Percentiles rank a stretch among this genome's conserved stretches.
Evolutionary conservation across 1,140 invertebrate genomes (phyloP).

Genomic region (Goniozus legneri): DNA sequence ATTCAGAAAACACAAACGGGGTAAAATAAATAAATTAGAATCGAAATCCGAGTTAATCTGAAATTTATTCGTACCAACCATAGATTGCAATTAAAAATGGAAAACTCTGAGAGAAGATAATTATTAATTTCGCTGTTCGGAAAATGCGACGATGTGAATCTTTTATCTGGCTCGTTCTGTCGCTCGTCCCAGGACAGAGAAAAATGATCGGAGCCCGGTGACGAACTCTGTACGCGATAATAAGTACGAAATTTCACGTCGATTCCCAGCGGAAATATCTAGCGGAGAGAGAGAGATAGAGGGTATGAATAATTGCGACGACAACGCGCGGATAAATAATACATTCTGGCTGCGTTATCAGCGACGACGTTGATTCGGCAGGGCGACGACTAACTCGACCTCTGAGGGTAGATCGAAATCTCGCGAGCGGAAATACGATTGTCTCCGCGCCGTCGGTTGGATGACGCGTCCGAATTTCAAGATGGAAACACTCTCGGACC

Average conservation of each 20-base stretch:
- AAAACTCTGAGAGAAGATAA: too few relatives aligned
- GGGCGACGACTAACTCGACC: too few relatives aligned
- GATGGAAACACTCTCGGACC: too few relatives aligned
- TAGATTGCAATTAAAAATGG: too few relatives aligned
- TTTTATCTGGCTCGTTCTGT: too few relatives aligned
- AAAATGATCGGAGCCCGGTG: conserved; percentile 32
- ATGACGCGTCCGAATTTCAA: conserved; percentile 30
- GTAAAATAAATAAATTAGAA: too few relatives aligned
- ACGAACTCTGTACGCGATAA: conserved; percentile 31
- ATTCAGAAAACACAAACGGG: too few relatives aligned
- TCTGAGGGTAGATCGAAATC: conserved; percentile 42
- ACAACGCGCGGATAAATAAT: conserved; percentile 47
- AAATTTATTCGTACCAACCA: too few relatives aligned
- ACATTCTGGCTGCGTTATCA: conserved; percentile 49
- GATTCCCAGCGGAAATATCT: conserved; percentile 43
- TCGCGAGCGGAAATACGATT: conserved; percentile 20
- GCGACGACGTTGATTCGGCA: conserved; percentile 42
- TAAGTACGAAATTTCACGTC: conserved; percentile 31
- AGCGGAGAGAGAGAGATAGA: conserved; percentile 37
- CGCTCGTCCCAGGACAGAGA: conserved; percentile 14
- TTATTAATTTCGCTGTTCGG: too few relatives aligned
- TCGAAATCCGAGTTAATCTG: too few relatives aligned
- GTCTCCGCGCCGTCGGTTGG: too few relatives aligned
- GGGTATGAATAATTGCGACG: conserved; percentile 50
- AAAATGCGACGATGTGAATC: too few relatives aligned